These are phyloP conservation scores for Sylvicola fuscatus DNA, from an alignment of 2,888 invertebrate species.

Conservation along the genomic window DNA sequence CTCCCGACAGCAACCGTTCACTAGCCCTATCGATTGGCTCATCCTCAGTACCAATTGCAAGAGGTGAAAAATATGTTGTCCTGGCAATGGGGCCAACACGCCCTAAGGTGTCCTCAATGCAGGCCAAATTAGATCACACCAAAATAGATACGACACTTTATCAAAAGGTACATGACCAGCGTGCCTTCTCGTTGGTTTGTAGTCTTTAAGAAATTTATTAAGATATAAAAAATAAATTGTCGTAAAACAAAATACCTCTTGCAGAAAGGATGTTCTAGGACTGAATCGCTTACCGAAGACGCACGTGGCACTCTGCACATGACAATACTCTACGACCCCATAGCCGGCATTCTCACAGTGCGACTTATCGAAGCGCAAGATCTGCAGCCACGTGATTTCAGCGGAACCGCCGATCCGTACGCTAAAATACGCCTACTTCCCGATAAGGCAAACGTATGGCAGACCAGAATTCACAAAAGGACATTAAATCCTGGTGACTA, in stretches of 20 bases:
- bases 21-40: slow-evolving; percentile 22
- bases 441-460: slow-evolving; percentile 37
- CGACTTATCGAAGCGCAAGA: slow-evolving; percentile 34
- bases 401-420: slow-evolving; percentile 42
- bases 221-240: neutral
- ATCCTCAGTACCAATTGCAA: slow-evolving; percentile 20
- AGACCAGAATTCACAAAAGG: slow-evolving; percentile 39
- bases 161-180: slow-evolving; percentile 23
- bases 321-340: slow-evolving; percentile 36
- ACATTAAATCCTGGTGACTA: slow-evolving; percentile 38
- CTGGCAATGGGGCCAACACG: slow-evolving; percentile 27
- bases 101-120: slow-evolving; percentile 34
- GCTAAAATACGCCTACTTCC: slow-evolving; percentile 40
- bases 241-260: neutral
- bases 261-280: slow-evolving; percentile 8
- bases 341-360: slow-evolving; percentile 39
- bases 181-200: neutral
- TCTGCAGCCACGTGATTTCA: slow-evolving; percentile 33
- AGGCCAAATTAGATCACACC: slow-evolving; percentile 39
- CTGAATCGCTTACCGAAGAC: slow-evolving; percentile 23
- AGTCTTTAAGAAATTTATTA: neutral
- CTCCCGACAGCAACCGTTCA: slow-evolving; percentile 25
- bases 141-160: slow-evolving; percentile 38
- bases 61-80: slow-evolving; percentile 33
- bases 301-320: slow-evolving; percentile 39